Percentiles rank a stretch among this genome's conserved stretches.
Evolutionary conservation across 2,888 invertebrate genomes (phyloP).

Genomic region (Rapana venosa): DNA sequence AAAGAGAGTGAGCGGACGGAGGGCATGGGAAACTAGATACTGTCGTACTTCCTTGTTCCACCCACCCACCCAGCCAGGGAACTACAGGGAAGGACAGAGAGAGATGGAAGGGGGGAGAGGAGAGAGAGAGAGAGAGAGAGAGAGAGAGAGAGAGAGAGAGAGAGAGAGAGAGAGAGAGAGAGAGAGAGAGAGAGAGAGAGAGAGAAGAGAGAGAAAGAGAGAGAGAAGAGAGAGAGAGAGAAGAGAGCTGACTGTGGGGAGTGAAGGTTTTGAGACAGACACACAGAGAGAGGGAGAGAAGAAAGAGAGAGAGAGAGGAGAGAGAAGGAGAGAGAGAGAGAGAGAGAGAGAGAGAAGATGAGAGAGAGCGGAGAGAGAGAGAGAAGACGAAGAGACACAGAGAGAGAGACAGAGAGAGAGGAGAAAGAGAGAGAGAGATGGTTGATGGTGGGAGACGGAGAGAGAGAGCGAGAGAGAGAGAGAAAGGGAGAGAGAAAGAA

Average conservation of each 20-base stretch:
- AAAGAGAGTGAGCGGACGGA: too few species aligned
- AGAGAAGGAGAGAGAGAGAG: background rate
- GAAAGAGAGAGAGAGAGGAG: background rate
- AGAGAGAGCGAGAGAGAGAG: too few species aligned
- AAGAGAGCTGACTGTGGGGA: too few species aligned
- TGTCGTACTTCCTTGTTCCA: too few species aligned
- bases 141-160: background rate
- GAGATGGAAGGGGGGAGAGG: background rate
- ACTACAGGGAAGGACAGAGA: background rate
- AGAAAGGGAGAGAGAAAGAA: too few species aligned
- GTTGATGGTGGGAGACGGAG: too few species aligned
- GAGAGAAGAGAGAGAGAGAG: background rate
- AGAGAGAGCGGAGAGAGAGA: too few species aligned
- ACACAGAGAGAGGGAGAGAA: background rate
- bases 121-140: background rate
- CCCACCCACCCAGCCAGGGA: background rate
- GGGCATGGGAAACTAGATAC: too few species aligned
- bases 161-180: background rate
- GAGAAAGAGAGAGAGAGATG: background rate
- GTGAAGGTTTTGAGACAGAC: too few species aligned
- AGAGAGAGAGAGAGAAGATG: background rate
- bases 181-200: background rate
- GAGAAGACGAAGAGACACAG: too few species aligned
- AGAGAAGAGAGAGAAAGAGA: background rate
- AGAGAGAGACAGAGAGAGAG: too few species aligned